phyloP scores from a whole-genome alignment of 2,113 vertebrate species.

The Gallinago paraguaiae region DNA sequence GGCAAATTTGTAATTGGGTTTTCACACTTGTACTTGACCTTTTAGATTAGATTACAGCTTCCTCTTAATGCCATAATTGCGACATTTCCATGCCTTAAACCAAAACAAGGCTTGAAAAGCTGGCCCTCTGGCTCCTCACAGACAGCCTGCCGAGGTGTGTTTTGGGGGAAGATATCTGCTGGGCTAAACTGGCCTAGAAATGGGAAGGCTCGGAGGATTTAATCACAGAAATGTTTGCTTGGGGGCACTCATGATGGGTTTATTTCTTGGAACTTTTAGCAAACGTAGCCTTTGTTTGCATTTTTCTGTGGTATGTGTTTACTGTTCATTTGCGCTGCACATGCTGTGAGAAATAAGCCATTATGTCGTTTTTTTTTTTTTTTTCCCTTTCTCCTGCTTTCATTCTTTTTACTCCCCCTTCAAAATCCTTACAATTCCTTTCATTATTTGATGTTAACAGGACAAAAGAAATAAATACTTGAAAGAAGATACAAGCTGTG shows the following conservation, averaged over 20 bases:
- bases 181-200: not conserved
- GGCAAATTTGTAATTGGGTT: not conserved
- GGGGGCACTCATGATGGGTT: not conserved
- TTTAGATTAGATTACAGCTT: not conserved
- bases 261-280: not conserved
- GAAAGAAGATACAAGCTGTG: conserved; percentile 62
- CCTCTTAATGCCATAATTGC: not conserved
- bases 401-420: not conserved
- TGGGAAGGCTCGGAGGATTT: not conserved
- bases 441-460: conserved; percentile 65
- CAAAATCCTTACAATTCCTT: conserved; percentile 68
- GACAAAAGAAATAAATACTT: conserved; percentile 66
- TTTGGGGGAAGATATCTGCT: not conserved
- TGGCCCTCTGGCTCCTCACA: not conserved
- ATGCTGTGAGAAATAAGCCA: conserved; percentile 54
- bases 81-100: not conserved
- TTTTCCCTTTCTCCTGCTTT: conserved; percentile 10
- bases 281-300: conserved; percentile 40
- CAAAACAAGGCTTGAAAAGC: not conserved
- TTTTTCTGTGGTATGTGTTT: conserved; percentile 48
- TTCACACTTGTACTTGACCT: not conserved
- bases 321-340: conserved; percentile 48
- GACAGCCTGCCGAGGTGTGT: not conserved
- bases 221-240: not conserved
- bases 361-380: not conserved